These are phyloP conservation scores for Circaetus cinerascens DNA, from an alignment of 2,113 vertebrate species.

Conservation along the genomic window DNA sequence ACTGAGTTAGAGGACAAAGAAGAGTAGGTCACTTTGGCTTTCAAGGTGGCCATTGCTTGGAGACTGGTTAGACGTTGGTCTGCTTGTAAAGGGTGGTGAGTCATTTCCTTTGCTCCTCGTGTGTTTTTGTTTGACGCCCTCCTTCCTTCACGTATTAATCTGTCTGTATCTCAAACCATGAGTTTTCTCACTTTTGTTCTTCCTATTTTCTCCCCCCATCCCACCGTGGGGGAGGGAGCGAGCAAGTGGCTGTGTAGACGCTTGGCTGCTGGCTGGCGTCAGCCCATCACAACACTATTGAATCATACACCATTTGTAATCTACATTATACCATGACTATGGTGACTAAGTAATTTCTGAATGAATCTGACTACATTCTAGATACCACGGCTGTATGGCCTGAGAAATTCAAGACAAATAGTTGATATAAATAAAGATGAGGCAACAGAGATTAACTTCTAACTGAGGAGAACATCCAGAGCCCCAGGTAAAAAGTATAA, in stretches of 20 bases:
- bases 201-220: neutral
- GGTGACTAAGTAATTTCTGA: neutral
- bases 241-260: neutral
- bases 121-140: rapidly evolving
- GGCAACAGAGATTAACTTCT: neutral
- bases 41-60: neutral
- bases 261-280: rapidly evolving
- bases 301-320: neutral
- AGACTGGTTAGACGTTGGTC: neutral
- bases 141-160: neutral
- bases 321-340: neutral
- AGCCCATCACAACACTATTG: neutral
- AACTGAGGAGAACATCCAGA: neutral
- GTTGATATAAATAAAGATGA: neutral
- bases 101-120: neutral
- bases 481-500: neutral
- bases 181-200: neutral
- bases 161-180: neutral
- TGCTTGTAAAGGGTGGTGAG: neutral
- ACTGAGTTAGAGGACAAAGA: neutral
- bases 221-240: rapidly evolving
- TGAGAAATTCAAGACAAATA: neutral
- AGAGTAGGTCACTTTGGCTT: neutral
- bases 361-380: neutral
- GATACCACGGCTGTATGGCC: neutral